Percentiles rank a stretch among this genome's conserved stretches.
These are phyloP conservation scores for Sinosuthora webbiana DNA, from an alignment of 2,113 vertebrate genomes.

Conservation along the genomic window DNA sequence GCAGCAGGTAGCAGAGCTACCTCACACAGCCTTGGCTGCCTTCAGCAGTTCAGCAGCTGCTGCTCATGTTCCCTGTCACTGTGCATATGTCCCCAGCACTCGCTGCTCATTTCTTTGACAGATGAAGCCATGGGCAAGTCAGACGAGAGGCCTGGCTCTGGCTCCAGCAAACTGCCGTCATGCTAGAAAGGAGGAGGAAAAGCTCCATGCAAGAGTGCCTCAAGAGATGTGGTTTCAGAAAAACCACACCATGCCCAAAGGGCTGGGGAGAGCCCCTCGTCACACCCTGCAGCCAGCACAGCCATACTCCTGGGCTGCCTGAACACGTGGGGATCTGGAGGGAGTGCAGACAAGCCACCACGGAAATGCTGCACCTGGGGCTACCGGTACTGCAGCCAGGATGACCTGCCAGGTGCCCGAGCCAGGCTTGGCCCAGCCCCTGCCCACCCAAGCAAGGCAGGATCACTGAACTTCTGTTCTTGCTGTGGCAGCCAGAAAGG, in stretches of 20 bases:
- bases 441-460: neutral
- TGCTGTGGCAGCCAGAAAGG: neutral
- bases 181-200: neutral
- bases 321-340: neutral
- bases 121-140: neutral
- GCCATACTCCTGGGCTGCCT: neutral
- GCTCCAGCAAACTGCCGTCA: neutral
- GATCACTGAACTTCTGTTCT: neutral
- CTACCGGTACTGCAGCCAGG: neutral
- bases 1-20: neutral
- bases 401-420: neutral
- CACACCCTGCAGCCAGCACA: neutral
- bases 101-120: slow-evolving; percentile 1
- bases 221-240: neutral
- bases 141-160: neutral
- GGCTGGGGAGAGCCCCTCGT: neutral
- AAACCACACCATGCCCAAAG: neutral
- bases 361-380: neutral
- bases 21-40: neutral
- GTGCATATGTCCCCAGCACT: neutral
- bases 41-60: neutral
- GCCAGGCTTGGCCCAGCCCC: neutral
- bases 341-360: neutral
- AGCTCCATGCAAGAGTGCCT: neutral
- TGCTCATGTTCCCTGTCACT: neutral